Evolutionary conservation across 1,140 invertebrate genomes (phyloP).

Genomic region (Trichomalopsis sarcophagae): DNA sequence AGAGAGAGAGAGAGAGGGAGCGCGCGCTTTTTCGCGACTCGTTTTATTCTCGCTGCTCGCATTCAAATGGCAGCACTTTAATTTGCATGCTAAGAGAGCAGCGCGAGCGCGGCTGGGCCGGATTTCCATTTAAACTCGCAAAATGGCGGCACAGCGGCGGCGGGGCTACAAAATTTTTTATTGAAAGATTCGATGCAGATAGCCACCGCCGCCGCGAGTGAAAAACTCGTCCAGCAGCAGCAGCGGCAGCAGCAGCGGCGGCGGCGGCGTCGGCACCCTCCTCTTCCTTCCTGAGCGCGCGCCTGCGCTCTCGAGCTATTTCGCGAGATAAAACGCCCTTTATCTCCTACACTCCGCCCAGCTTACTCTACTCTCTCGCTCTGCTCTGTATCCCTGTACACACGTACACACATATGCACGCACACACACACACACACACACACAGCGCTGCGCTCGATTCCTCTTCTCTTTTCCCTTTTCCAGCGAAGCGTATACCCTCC

Average conservation of each 20-base stretch:
- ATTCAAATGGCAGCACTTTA: conserved; percentile 75
- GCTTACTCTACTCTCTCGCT: conserved; percentile 12
- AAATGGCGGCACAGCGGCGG: conserved; percentile 72
- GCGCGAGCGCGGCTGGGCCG: conserved; percentile 61
- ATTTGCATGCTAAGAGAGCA: conserved; percentile 75
- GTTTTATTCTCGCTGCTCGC: conserved; percentile 72
- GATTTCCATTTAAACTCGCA: conserved; percentile 76
- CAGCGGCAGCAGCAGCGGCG: conserved; percentile 2
- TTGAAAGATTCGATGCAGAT: conserved; percentile 75
- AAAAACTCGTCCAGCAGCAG: conserved; percentile 44
- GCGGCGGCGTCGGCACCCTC: conserved; percentile 46
- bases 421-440: background rate
- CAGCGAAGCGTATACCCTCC: conserved; percentile 29
- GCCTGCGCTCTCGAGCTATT: conserved; percentile 62
- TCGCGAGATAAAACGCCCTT: conserved; percentile 73
- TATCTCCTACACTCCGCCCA: conserved; percentile 60
- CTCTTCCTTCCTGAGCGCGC: conserved; percentile 39
- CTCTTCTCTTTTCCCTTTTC: conserved; percentile 38
- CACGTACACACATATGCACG: background rate
- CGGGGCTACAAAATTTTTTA: conserved; percentile 76
- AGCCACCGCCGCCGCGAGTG: conserved; percentile 52
- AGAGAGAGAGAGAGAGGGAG: conserved; percentile 34
- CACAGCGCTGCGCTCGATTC: conserved; percentile 1
- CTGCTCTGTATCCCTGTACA: background rate
- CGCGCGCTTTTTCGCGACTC: conserved; percentile 57